phyloP scores from a whole-genome alignment of 2,797 vertebrate genomes.

The Enteromius mattozi region DNA sequence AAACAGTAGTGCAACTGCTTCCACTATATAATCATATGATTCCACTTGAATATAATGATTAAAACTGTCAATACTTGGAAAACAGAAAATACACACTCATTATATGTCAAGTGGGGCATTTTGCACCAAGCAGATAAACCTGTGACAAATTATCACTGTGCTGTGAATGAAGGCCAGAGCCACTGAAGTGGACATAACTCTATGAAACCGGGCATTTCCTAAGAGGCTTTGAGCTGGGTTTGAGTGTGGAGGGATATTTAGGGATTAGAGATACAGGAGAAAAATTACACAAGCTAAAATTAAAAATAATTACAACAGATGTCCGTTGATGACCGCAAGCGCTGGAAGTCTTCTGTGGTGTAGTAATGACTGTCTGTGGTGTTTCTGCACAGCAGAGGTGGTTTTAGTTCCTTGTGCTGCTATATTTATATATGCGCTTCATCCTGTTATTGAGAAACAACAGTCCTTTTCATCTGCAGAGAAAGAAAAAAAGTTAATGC shows the following conservation, averaged over 20 bases:
- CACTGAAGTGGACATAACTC: not conserved
- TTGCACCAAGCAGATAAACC: slow-evolving; percentile 65
- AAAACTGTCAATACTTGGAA: not conserved
- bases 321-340: not conserved
- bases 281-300: not conserved
- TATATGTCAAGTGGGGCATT: slow-evolving; percentile 68
- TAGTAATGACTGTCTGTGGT: slow-evolving; percentile 10
- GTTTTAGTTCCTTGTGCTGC: slow-evolving; percentile 1
- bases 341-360: not conserved
- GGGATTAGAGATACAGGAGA: not conserved
- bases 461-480: slow-evolving; percentile 4
- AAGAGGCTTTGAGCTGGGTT: not conserved
- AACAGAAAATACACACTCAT: slow-evolving; percentile 53
- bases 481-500: not conserved
- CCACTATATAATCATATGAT: not conserved
- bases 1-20: not conserved
- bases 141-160: slow-evolving; percentile 68
- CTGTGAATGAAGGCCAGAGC: slow-evolving; percentile 60
- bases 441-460: slow-evolving; percentile 12
- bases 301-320: slow-evolving; percentile 38
- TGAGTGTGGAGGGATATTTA: not conserved
- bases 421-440: slow-evolving; percentile 3
- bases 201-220: slow-evolving; percentile 3
- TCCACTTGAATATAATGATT: not conserved
- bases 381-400: not conserved